Conservation (phyloP, 2,797 vertebrate genomes). For the Simalia tracyae region DNA sequence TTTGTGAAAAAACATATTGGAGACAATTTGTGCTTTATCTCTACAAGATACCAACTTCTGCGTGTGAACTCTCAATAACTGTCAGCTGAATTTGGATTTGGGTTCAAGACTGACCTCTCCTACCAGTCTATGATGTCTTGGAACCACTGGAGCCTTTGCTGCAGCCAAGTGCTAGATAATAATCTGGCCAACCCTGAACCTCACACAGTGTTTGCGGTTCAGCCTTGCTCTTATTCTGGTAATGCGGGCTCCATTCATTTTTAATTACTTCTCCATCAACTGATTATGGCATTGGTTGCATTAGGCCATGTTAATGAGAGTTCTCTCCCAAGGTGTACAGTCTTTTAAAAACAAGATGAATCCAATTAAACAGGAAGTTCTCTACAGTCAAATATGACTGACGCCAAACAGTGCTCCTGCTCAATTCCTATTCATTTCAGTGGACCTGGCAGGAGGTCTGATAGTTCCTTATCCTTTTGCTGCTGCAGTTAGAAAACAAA, state of each 20-base stretch:
- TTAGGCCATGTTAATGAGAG: not conserved
- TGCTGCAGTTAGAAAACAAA: fast-evolving
- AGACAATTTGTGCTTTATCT: not conserved
- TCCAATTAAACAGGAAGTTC: not conserved
- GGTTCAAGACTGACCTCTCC: not conserved
- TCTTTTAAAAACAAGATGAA: not conserved
- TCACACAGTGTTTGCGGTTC: not conserved
- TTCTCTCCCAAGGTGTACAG: not conserved
- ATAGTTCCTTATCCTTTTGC: not conserved
- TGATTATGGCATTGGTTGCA: not conserved
- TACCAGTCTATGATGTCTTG: not conserved
- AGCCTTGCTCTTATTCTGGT: constrained; percentile 4
- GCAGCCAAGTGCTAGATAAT: too few species aligned
- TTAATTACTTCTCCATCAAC: not conserved
- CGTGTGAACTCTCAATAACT: not conserved
- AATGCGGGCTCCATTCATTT: not conserved
- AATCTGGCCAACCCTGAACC: not conserved
- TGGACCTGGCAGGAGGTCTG: not conserved
- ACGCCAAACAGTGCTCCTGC: not conserved
- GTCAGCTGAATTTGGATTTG: not conserved
- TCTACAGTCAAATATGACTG: not conserved
- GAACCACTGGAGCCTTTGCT: not conserved
- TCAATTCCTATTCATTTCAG: not conserved
- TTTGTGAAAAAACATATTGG: not conserved
- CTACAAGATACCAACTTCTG: not conserved